These are phyloP conservation scores for Parauchenoglanis punctatus DNA, from an alignment of 2,797 vertebrate genomes.

Conservation along the genomic window DNA sequence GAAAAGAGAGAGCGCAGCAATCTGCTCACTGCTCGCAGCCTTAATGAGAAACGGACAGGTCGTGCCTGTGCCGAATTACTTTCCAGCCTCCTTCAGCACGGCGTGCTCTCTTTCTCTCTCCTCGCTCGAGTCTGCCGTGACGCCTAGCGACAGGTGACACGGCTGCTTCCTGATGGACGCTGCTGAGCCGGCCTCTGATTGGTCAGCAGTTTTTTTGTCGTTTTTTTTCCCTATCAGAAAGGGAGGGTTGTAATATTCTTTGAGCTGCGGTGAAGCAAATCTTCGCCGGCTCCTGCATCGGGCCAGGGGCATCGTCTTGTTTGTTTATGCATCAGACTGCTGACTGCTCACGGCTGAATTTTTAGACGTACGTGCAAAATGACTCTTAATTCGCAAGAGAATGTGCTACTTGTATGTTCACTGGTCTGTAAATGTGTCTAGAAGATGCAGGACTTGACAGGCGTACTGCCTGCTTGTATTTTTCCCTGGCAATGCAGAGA, in stretches of 20 bases:
- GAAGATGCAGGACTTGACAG: neutral
- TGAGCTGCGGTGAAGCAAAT: constrained; percentile 37
- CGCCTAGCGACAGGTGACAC: constrained; percentile 75
- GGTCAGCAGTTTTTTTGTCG: constrained; percentile 48
- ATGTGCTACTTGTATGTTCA: neutral
- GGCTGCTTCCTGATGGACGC: constrained; percentile 61
- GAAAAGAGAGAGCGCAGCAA: neutral
- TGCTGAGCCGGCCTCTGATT: constrained; percentile 61
- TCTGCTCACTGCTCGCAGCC: constrained; percentile 26
- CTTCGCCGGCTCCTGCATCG: constrained; percentile 9
- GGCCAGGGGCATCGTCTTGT: constrained; percentile 27
- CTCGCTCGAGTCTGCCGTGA: constrained; percentile 61
- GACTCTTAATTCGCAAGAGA: constrained; percentile 21
- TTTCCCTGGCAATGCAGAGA: neutral
- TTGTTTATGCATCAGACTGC: constrained; percentile 38
- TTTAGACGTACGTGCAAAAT: constrained; percentile 18
- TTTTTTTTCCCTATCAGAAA: neutral
- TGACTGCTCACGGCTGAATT: constrained; percentile 5
- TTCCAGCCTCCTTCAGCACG: constrained; percentile 48
- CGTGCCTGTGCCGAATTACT: constrained; percentile 44
- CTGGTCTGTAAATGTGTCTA: neutral
- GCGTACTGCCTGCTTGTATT: neutral
- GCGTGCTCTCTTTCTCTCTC: constrained; percentile 15
- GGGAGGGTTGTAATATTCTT: constrained; percentile 49
- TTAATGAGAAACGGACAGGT: constrained; percentile 40